A percentile compares a stretch with the other conserved stretches of the same genome.
phyloP scores from a whole-genome alignment of 2,888 invertebrate genomes.

The Gymnoscelis rufifasciata region DNA sequence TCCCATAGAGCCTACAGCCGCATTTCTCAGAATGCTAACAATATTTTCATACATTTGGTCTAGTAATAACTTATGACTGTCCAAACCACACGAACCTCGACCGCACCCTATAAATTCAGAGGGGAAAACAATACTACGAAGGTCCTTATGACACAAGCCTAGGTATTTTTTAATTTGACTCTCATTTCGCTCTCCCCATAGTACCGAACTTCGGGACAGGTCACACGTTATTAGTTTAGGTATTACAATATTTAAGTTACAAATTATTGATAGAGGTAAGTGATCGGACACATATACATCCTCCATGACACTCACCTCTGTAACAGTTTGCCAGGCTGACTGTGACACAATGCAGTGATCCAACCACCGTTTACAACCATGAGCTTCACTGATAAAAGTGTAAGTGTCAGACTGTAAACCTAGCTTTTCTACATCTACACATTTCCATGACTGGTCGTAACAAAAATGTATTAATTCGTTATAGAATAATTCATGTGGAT shows the following conservation, averaged over 20 bases:
- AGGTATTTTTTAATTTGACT: neutral
- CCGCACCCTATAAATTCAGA: neutral
- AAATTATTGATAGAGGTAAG: neutral
- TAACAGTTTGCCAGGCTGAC: neutral
- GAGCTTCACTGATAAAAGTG: no score
- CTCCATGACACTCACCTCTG: neutral
- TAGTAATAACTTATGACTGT: neutral
- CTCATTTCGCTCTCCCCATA: neutral
- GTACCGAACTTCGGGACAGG: neutral
- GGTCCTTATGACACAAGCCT: neutral
- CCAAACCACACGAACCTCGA: neutral
- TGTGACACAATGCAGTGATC: neutral
- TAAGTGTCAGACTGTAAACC: no score
- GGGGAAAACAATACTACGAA: neutral
- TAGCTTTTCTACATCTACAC: no score
- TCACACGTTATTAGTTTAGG: neutral
- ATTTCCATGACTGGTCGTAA: no score
- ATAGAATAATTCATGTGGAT: no score
- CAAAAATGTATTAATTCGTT: no score
- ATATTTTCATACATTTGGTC: no score
- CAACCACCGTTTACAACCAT: neutral
- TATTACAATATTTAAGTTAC: neutral
- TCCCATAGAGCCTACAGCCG: no score
- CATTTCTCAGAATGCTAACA: no score
- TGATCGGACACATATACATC: neutral